A percentile compares a stretch with the other conserved stretches of the same genome.
Conservation (phyloP, 2,888 invertebrate genomes). For the Polyommatus icarus region DNA sequence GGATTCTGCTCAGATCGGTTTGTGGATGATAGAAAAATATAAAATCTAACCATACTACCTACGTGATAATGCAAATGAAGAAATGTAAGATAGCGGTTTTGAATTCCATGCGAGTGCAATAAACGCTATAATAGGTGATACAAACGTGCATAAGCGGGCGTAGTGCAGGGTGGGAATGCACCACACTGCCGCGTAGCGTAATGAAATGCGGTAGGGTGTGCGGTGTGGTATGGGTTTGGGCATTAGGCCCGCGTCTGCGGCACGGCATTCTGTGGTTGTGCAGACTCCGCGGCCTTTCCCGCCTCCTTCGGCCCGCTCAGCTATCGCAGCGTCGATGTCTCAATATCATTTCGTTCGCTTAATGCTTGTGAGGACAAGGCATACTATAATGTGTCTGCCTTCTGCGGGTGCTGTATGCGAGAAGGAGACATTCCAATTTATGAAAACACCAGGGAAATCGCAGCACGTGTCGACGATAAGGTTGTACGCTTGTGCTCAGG, state of each 20-base stretch:
- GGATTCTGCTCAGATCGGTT: conserved; percentile 48
- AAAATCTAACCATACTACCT: conserved; percentile 55
- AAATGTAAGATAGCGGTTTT: conserved; percentile 35
- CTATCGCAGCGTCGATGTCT: conserved; percentile 72
- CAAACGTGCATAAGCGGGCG: conserved; percentile 29
- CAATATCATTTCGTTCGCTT: conserved; percentile 74
- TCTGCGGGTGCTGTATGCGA: conserved; percentile 91
- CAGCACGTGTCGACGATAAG: conserved; percentile 72
- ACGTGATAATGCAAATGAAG: conserved; percentile 46
- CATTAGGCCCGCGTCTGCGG: conserved; percentile 53
- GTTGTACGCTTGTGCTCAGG: conserved; percentile 72
- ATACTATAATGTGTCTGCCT: conserved; percentile 83
- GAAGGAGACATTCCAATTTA: conserved; percentile 86
- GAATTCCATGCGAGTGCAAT: conserved; percentile 29
- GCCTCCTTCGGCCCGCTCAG: conserved; percentile 75
- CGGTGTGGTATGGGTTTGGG: conserved; percentile 55
- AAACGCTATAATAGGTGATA: conserved; percentile 16
- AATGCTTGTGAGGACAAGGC: conserved; percentile 81
- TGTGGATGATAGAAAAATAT: conserved; percentile 70
- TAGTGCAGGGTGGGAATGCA: conserved; percentile 21
- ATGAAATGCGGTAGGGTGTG: conserved; percentile 57
- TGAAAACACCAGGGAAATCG: conserved; percentile 72
- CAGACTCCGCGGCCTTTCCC: conserved; percentile 65
- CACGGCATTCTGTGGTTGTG: conserved; percentile 67
- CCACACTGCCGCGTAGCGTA: conserved; percentile 27